A percentile compares a stretch with the other conserved stretches of the same genome.
These are phyloP conservation scores for Paramormyrops kingsleyae DNA, from an alignment of 2,113 vertebrate genomes.

Conservation along the genomic window DNA sequence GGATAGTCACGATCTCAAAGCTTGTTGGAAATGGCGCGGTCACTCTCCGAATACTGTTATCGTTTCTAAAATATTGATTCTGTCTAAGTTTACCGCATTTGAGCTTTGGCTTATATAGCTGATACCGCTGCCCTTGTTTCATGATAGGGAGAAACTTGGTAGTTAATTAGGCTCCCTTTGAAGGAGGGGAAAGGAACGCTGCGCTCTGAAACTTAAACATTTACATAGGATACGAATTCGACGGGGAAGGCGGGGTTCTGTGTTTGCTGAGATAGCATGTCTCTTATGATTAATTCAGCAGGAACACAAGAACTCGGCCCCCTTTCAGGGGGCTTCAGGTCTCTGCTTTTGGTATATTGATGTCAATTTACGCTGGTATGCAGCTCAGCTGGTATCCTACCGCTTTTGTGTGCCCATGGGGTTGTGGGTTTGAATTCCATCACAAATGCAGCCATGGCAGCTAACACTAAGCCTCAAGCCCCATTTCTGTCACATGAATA, in stretches of 20 bases:
- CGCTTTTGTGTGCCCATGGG: not conserved
- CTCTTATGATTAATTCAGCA: constrained; percentile 5
- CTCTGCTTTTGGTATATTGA: not conserved
- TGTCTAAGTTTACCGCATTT: not conserved
- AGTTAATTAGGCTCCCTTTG: not conserved
- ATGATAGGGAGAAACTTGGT: not conserved
- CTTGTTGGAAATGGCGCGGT: not conserved
- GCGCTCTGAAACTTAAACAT: constrained; percentile 1
- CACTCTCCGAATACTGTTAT: not conserved
- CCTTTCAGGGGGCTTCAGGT: not conserved
- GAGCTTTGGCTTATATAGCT: not conserved
- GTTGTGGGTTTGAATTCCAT: constrained; percentile 2
- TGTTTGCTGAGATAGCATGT: not conserved
- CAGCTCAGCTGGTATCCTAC: not conserved
- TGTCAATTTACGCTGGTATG: not conserved
- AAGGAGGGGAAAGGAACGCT: not conserved
- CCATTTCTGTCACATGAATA: not conserved
- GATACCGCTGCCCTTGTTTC: not conserved
- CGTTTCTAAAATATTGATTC: constrained; percentile 1
- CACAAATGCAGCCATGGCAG: not conserved
- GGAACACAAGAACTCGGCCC: not conserved
- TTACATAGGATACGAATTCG: not conserved
- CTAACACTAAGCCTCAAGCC: not conserved
- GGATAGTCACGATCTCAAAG: not conserved
- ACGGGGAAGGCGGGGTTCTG: not conserved